Conservation (phyloP, 2,113 vertebrate species). For the Peucedramus taeniatus region DNA sequence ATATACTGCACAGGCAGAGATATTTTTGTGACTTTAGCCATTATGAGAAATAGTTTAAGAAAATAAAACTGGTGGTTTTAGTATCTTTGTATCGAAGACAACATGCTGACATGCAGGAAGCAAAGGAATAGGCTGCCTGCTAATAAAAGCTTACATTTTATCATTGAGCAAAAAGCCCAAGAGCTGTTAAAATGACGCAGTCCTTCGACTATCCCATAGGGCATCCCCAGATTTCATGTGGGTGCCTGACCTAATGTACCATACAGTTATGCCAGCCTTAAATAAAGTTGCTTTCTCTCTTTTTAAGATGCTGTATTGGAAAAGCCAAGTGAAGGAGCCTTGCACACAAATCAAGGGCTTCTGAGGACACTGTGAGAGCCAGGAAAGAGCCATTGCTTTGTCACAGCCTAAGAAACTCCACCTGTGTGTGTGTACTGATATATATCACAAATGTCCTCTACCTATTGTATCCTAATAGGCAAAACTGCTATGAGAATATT, state of each 20-base stretch:
- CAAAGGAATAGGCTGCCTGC: constrained; percentile 38
- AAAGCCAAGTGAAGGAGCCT: neutral
- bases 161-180: neutral
- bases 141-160: constrained; percentile 52
- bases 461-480: neutral
- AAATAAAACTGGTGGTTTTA: constrained; percentile 56
- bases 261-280: constrained; percentile 32
- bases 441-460: neutral
- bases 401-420: neutral
- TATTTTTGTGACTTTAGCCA: constrained; percentile 40
- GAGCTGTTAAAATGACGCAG: constrained; percentile 59
- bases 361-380: neutral
- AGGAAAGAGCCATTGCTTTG: neutral
- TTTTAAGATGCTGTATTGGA: neutral
- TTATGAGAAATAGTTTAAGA: constrained; percentile 51
- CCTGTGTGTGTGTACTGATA: no score
- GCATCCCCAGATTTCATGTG: constrained; percentile 18
- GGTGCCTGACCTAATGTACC: neutral
- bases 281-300: constrained; percentile 27
- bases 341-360: constrained; percentile 49
- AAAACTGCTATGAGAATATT: neutral
- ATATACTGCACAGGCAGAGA: constrained; percentile 13
- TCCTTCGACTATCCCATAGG: constrained; percentile 7
- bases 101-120: constrained; percentile 30
- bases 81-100: constrained; percentile 51